Evolutionary conservation across 2,113 vertebrate species (phyloP).

Genomic region (Chionomys nivalis): DNA sequence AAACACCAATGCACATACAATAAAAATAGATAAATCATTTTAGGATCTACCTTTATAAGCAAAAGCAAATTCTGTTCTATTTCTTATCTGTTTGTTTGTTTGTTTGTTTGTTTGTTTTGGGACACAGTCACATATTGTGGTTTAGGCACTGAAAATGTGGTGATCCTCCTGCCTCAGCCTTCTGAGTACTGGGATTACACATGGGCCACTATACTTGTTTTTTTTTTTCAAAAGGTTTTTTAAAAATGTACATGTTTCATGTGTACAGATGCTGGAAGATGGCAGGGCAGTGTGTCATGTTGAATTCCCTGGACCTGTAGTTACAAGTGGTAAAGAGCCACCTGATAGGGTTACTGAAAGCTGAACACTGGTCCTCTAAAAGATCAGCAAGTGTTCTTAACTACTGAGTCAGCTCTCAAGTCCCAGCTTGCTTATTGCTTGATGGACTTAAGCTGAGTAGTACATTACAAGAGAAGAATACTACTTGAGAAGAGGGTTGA

Average conservation of each 20-base stretch:
- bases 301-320: neutral
- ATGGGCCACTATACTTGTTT: neutral
- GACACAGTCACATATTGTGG: neutral
- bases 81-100: neutral
- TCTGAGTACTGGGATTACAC: neutral
- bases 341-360: neutral
- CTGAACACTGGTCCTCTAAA: neutral
- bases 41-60: neutral
- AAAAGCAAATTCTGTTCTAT: neutral
- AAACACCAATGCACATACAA: no score
- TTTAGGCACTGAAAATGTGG: neutral
- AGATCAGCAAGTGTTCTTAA: neutral
- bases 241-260: no score
- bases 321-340: neutral
- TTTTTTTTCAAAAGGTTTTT: neutral
- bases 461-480: neutral
- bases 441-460: neutral
- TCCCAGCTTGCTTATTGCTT: neutral
- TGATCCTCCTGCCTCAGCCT: neutral
- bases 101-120: neutral
- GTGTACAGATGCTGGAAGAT: neutral
- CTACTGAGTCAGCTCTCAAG: neutral
- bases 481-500: neutral
- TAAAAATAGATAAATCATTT: no score
- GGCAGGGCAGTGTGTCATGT: neutral